These are phyloP conservation scores for Botia kubotai DNA, from an alignment of 2,797 vertebrate species.

Conservation along the genomic window DNA sequence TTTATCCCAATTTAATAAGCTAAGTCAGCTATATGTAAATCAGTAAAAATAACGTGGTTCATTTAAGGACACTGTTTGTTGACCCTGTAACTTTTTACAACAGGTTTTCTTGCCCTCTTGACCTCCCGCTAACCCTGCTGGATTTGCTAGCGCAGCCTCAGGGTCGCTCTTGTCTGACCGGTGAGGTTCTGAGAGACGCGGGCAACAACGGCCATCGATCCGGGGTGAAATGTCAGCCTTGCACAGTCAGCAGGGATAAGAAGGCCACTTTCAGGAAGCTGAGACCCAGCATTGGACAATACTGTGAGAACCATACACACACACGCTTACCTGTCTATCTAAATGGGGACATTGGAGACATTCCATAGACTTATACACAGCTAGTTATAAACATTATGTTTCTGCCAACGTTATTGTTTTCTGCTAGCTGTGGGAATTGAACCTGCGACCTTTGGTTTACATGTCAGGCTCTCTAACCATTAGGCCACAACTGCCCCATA, in stretches of 20 bases:
- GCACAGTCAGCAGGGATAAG: constrained; percentile 52
- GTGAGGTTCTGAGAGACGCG: constrained; percentile 27
- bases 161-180: constrained; percentile 39
- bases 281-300: constrained; percentile 9
- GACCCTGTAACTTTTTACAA: constrained; percentile 34
- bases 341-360: no score
- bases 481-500: no score
- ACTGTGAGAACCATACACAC: constrained; percentile 1
- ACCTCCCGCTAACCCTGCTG: constrained; percentile 23
- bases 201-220: constrained; percentile 52
- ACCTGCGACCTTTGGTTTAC: no score
- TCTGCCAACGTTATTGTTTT: no score
- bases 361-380: no score
- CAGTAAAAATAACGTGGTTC: not conserved
- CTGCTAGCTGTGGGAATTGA: no score
- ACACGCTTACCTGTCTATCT: no score
- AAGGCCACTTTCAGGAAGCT: constrained; percentile 50
- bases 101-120: constrained; percentile 26
- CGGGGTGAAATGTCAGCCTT: constrained; percentile 53
- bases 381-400: no score
- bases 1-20: not conserved
- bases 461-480: no score
- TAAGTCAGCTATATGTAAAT: not conserved
- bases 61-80: constrained; percentile 30
- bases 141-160: constrained; percentile 28